Conservation (phyloP, 2,888 invertebrate genomes). For the Galeopsomyia nigrocyanea region DNA sequence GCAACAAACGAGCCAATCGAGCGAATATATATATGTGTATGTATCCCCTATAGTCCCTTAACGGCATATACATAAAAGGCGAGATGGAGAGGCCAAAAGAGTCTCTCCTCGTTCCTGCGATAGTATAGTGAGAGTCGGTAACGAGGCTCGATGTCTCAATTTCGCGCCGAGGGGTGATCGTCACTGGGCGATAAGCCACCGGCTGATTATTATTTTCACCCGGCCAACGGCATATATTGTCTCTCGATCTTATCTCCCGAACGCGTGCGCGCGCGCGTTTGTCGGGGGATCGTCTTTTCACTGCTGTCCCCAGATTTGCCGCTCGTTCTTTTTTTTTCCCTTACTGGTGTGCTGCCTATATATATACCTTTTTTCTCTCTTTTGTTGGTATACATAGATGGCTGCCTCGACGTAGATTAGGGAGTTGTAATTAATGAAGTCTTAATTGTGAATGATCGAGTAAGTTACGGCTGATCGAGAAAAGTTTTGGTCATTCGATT, state of each 20-base stretch:
- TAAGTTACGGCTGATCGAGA: no score
- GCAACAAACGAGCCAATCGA: background rate
- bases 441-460: no score
- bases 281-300: constrained; percentile 25
- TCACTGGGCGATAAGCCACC: constrained; percentile 49
- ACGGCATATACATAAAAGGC: background rate
- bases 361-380: no score
- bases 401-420: constrained; percentile 28
- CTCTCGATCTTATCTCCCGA: constrained; percentile 28
- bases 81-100: no score
- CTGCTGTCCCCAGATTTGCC: constrained; percentile 1
- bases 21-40: no score
- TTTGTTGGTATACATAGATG: no score
- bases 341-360: no score
- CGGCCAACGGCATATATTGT: constrained; percentile 3
- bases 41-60: constrained; percentile 33
- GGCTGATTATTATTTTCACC: constrained; percentile 36
- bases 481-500: no score
- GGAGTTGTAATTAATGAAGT: constrained; percentile 15
- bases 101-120: no score
- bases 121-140: constrained; percentile 50
- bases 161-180: constrained; percentile 56
- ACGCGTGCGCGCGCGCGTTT: no score
- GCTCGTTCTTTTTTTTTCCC: no score
- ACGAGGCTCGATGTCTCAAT: constrained; percentile 66